A percentile compares a stretch with the other conserved stretches of the same genome.
These are phyloP conservation scores for Cranoglanis bouderius DNA, from an alignment of 2,113 vertebrate genomes.

Conservation along the genomic window DNA sequence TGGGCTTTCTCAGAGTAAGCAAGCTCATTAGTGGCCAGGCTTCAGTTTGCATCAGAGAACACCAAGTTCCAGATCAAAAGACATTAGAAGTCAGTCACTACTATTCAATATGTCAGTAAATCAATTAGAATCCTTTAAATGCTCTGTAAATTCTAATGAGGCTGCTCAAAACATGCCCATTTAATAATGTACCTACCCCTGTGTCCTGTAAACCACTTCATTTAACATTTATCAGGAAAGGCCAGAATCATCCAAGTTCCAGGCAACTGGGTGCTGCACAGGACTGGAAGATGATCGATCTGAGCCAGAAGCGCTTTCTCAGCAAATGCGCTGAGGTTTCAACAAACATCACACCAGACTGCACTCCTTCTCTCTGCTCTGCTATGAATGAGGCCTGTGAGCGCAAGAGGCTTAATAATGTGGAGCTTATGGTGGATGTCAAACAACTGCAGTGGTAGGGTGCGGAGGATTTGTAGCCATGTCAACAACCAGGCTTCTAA, in stretches of 20 bases:
- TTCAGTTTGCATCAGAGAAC: not conserved
- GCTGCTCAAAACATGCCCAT: not conserved
- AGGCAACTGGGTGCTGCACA: not conserved
- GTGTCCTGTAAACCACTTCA: not conserved
- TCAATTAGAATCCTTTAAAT: not conserved
- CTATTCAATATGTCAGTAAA: not conserved
- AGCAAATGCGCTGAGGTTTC: not conserved
- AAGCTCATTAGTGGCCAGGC: not conserved
- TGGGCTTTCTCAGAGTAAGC: not conserved
- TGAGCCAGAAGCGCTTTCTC: not conserved
- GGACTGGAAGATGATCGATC: not conserved
- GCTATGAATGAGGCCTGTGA: not conserved
- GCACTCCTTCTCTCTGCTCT: not conserved
- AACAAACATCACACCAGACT: not conserved
- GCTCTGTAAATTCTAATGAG: not conserved
- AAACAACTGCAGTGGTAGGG: not conserved
- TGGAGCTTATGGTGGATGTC: not conserved
- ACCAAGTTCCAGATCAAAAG: not conserved
- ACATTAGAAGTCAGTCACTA: not conserved
- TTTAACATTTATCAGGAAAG: not conserved
- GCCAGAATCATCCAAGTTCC: not conserved
- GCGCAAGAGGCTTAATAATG: not conserved
- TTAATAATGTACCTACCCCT: not conserved
- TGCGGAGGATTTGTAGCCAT: not conserved
- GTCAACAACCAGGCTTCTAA: not conserved